phyloP scores from a whole-genome alignment of 2,113 vertebrate genomes.

The Thryonomys swinderianus region DNA sequence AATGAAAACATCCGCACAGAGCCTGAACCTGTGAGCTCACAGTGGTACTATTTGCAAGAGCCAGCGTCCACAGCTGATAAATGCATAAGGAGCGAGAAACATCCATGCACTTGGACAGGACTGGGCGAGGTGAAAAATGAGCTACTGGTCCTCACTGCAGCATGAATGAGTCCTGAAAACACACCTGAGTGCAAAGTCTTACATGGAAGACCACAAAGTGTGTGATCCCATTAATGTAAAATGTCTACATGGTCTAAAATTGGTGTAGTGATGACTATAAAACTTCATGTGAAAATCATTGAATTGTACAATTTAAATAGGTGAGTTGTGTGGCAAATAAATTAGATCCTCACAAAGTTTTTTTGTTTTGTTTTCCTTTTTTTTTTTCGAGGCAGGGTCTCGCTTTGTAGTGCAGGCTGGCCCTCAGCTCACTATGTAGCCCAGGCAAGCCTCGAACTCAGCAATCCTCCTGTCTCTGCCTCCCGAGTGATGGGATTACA shows the following conservation, averaged over 20 bases:
- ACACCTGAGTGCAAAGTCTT: neutral
- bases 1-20: neutral
- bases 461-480: too few relatives aligned
- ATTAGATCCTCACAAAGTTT: neutral
- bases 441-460: too few relatives aligned
- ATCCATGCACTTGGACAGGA: too few relatives aligned
- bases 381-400: too few relatives aligned
- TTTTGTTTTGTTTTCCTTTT: neutral
- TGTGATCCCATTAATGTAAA: neutral
- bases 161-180: neutral
- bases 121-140: neutral
- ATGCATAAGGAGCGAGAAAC: accelerated
- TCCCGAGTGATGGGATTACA: too few relatives aligned
- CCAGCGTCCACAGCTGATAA: neutral
- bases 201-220: neutral
- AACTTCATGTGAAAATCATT: neutral
- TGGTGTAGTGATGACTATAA: too few relatives aligned
- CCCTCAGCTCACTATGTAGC: too few relatives aligned
- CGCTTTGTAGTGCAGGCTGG: too few relatives aligned
- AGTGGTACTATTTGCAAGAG: neutral
- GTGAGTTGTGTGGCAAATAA: neutral
- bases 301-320: neutral
- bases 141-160: accelerated
- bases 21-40: neutral
- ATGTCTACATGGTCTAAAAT: neutral